These are phyloP conservation scores for Falco cherrug DNA, from an alignment of 2,797 vertebrate species.

Conservation along the genomic window DNA sequence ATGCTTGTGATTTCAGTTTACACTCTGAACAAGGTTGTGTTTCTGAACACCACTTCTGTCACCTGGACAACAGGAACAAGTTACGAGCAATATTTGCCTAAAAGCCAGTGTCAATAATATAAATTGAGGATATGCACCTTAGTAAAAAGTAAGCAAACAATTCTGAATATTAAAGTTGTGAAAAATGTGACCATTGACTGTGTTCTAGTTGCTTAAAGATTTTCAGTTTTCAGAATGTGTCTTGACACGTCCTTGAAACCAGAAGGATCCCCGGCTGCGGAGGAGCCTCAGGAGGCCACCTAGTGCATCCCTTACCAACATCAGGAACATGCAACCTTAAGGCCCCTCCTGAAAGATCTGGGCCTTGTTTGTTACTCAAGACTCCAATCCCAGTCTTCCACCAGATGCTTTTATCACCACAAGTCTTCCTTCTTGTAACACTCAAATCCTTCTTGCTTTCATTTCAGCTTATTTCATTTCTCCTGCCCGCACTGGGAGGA, in stretches of 20 bases:
- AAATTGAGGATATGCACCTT: neutral
- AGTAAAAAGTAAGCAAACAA: neutral
- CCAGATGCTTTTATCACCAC: neutral
- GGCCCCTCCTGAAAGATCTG: neutral
- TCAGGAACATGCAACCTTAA: neutral
- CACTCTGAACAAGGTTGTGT: neutral
- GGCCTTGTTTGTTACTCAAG: neutral
- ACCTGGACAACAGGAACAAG: neutral
- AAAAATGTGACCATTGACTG: neutral
- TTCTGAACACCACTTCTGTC: neutral
- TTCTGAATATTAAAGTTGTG: neutral
- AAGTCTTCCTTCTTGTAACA: neutral
- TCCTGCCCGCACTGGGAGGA: neutral
- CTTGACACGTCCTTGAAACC: neutral
- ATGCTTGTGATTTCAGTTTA: neutral
- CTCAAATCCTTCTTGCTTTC: neutral
- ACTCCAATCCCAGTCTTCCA: neutral
- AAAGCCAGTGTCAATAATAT: neutral
- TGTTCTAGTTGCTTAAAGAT: neutral
- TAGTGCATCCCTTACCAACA: neutral
- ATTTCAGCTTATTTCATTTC: neutral
- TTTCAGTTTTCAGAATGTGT: neutral
- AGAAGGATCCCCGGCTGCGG: neutral
- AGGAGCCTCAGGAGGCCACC: neutral
- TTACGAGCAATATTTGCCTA: neutral